Evolutionary conservation across 2,797 vertebrate genomes (phyloP).

Genomic region (Periparus ater): DNA sequence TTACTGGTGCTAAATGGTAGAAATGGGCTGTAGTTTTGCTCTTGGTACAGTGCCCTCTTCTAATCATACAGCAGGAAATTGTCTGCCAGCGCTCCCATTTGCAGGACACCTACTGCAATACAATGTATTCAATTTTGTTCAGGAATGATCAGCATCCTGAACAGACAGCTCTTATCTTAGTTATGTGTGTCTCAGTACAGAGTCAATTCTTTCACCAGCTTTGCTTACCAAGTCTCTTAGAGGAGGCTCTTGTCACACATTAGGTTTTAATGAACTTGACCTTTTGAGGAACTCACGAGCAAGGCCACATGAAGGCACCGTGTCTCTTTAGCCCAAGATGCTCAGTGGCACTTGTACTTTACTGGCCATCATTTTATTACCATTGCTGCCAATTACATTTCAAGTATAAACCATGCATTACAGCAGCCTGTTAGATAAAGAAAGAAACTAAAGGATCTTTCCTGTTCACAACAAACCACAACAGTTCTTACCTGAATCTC

Average conservation of each 20-base stretch:
- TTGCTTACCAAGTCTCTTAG: background rate
- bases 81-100: background rate
- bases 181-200: background rate
- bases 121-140: background rate
- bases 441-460: background rate
- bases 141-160: conserved; percentile 14
- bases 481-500: conserved; percentile 88
- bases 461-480: background rate
- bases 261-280: background rate
- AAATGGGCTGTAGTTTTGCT: background rate
- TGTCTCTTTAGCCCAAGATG: background rate
- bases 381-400: background rate
- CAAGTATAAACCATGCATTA: background rate
- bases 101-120: background rate
- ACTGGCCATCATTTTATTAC: background rate
- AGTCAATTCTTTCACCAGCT: background rate
- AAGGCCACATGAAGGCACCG: background rate
- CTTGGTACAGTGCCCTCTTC: background rate
- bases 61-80: background rate
- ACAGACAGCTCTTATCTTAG: background rate
- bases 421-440: background rate
- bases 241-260: background rate
- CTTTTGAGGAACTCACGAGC: background rate
- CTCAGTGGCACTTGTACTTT: background rate
- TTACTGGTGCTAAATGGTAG: background rate